These are phyloP conservation scores for Apamea crenata DNA, from an alignment of 2,888 invertebrate species.

Conservation along the genomic window DNA sequence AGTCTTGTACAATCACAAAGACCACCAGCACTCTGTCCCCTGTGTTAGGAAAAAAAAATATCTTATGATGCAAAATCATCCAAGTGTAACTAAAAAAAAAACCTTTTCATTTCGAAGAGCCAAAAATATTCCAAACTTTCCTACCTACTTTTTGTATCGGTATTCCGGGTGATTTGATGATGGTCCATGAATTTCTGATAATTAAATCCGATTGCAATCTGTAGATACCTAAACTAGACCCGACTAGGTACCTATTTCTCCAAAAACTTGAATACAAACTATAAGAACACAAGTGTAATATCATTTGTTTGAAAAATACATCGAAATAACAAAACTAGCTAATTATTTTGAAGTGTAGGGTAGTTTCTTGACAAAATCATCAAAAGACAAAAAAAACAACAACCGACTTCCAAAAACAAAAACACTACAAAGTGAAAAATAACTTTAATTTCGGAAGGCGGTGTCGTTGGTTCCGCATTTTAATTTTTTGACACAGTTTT, in stretches of 20 bases:
- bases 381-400: neutral
- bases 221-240: neutral
- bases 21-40: conserved; percentile 51
- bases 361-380: neutral
- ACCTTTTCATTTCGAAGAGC: neutral
- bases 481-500: no score
- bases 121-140: neutral
- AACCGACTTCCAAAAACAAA: no score
- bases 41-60: conserved; percentile 12
- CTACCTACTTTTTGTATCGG: neutral
- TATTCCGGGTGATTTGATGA: neutral
- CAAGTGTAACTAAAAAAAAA: neutral
- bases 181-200: neutral
- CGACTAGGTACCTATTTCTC: neutral
- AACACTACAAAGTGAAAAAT: no score
- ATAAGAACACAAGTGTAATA: neutral
- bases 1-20: conserved; percentile 59
- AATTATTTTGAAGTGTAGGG: conserved; percentile 8
- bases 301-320: neutral
- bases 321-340: neutral
- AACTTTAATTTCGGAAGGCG: no score
- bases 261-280: neutral
- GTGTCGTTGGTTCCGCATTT: no score
- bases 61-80: conserved; percentile 11
- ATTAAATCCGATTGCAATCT: neutral